Percentiles rank a stretch among this genome's conserved stretches.
Evolutionary conservation across 2,888 invertebrate species (phyloP).

Genomic region (Seladonia tumulorum): DNA sequence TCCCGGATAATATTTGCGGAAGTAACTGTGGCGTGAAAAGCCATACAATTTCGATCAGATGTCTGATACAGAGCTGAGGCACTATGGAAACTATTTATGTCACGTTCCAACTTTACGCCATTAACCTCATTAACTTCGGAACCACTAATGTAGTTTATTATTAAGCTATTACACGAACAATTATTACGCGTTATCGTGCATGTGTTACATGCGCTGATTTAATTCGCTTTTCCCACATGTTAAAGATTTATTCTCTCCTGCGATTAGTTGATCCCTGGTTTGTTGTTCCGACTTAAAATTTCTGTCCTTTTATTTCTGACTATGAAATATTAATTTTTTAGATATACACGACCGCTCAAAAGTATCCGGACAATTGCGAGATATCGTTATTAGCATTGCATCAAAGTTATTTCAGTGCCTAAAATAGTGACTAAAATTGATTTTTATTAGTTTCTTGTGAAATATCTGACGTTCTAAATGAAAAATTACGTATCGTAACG

Average conservation of each 20-base stretch:
- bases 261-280: not conserved
- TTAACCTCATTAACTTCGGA: slow-evolving; percentile 2
- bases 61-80: not conserved
- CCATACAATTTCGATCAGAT: not conserved
- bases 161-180: not conserved
- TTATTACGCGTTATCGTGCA: not conserved
- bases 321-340: not conserved
- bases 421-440: too few species aligned
- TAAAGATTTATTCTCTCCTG: not conserved
- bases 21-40: not conserved
- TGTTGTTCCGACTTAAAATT: too few species aligned
- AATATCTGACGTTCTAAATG: too few species aligned
- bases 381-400: too few species aligned
- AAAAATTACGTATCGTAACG: too few species aligned
- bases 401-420: too few species aligned
- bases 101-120: not conserved
- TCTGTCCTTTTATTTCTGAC: accelerated
- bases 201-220: not conserved
- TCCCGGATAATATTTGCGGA: not conserved
- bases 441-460: too few species aligned
- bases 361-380: too few species aligned
- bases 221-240: not conserved
- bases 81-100: slow-evolving; percentile 6
- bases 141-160: not conserved
- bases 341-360: too few species aligned